Base-by-base conservation (phyloP, 2,888 invertebrate species). In the Caenorhabditis doughertyi region DNA sequence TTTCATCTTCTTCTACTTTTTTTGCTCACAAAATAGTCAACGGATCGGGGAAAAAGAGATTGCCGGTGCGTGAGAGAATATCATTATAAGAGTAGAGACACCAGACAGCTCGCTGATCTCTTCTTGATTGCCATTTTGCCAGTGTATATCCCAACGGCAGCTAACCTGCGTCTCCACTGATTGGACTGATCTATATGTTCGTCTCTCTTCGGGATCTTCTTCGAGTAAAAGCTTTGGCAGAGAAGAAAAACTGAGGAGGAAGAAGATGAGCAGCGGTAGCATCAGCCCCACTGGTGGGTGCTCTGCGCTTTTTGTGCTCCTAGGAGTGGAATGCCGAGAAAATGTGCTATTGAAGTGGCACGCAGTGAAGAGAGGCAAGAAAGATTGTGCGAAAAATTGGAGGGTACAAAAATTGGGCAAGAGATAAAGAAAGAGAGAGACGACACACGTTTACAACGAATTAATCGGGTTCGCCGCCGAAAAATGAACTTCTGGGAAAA, bases 261-360 rank as follows among this genome's bases (percentile, higher is more conserved):
- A 58, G 65, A 25, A 58, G 25, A 42, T 49, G 42, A 44, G 21
- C 29, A 32, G 42, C 11, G 35, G 55, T 27, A 44, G 65, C 53
- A 25, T 58, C 51, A 51, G n/a, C n/a, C n/a, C n/a, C n/a, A n/a
- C n/a, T n/a, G n/a, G 77, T 70, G 68, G 60, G 58, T 58, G 67
- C 76, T 60, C 39, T 77, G 77, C 77, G 65, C 68, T 77, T 77
- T 77, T 68, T 77, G 67, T 70, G 80, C 73, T 80, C 62, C 56
- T 51, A 80, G 72, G 80, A 80, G 73, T 80, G 80, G 80, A 81
- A 74, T 81, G 80, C 80, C 74, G 74, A 74, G 80, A 81, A 80
- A 81, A 71, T 74, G 80, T 81, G 80, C 74, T 47, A 81, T 81
- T 81, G 68, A 74, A 81, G 80, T 81, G 80, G 80, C 80, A 73